Evolutionary conservation across 2,113 vertebrate genomes (phyloP).

Genomic region (Pica pica): DNA sequence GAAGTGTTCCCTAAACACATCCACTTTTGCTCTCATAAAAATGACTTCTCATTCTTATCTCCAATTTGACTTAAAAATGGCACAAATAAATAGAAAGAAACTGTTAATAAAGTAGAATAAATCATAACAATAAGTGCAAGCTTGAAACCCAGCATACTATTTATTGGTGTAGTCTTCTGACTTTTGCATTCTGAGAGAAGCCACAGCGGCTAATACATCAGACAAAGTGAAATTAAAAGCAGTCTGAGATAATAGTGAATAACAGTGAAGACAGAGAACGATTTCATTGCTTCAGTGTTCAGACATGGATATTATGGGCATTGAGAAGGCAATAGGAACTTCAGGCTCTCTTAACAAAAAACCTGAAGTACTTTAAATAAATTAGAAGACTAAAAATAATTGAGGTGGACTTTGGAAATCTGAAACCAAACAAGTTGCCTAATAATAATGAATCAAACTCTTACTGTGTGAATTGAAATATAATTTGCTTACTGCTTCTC

Average conservation of each 20-base stretch:
- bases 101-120: background rate
- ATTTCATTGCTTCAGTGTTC: background rate
- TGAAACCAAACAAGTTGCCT: background rate
- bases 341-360: background rate
- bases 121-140: background rate
- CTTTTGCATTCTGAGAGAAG: background rate
- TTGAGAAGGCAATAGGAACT: background rate
- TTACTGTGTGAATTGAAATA: background rate
- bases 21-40: background rate
- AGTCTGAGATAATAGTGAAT: background rate
- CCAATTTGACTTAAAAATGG: background rate
- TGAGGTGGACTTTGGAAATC: background rate
- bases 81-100: background rate
- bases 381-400: background rate
- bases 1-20: background rate
- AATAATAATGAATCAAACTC: background rate
- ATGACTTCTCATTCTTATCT: background rate
- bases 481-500: background rate
- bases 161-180: background rate
- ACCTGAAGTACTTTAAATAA: background rate
- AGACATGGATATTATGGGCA: background rate
- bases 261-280: background rate
- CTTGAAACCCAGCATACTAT: background rate
- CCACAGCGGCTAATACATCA: background rate
- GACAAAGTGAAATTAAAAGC: background rate